Evolutionary conservation across 2,888 invertebrate species (phyloP), one percentile per base, ranked within the genome.

Genomic region (Eulithis testata): DNA sequence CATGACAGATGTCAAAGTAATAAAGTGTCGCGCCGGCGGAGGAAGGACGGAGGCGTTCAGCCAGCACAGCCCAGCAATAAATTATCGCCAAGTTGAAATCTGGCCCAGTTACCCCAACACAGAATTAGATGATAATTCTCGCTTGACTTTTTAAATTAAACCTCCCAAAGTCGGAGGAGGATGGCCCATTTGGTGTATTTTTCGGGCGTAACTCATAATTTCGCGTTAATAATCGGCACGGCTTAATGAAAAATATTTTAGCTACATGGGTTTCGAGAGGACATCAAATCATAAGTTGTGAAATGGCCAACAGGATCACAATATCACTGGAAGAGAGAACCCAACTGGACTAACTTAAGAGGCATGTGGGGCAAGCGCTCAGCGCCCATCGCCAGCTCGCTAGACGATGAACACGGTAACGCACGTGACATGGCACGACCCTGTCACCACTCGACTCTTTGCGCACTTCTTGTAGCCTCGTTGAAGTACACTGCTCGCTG

Each of bases 291-390:
- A 69, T 61, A 72, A 40, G 60, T 68, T 76, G 64, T 78, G 61
- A 62, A 75, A 70, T 75, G 68, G 71, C 79, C 85, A 71, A 86
- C 91, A 95, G 95, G 96, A 80, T 94, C 95, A 14, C 66, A 66
- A 73, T 93, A 90, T 81, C 96, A 96, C 95, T 96, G 96, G 81
- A 96, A 96, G 88, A 94, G 96, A 67, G 96, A 96, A 80, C 96
- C 96, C 11, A 96, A 95, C 83, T 96, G 96, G 96, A 96, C 95
- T 83, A 96, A 96, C 85, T 91, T 96, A 75, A 95, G 96, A 87
- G 96, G 96, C 67, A 95, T 96, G 87, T 96, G 96, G 96, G 96
- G 96, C 77, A 96, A 96, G 85, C 94, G 96, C 68, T 88, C 89
- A 11, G 65, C 65, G 62, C 61, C 61, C 70, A 76, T 61, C 69